Conservation (phyloP, 1,140 invertebrate genomes). For the Thaumetopoea pityocampa region DNA sequence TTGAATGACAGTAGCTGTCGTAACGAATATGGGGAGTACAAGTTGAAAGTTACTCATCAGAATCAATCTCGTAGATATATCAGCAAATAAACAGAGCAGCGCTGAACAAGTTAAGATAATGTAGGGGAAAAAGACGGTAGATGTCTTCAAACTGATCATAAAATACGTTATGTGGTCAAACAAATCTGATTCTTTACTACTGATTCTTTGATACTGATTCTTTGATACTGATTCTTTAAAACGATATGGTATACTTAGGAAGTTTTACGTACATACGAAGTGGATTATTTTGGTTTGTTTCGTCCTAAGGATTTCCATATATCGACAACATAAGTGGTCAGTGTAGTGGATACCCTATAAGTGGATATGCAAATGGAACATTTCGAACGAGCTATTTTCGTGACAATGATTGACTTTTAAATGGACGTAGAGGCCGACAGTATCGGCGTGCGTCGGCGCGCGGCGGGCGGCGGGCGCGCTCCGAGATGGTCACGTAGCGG, state of each 20-base stretch:
- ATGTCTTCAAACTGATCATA: not conserved
- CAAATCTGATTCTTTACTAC: no score
- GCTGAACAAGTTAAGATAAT: no score
- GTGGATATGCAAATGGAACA: slow-evolving; percentile 33
- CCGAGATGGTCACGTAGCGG: slow-evolving; percentile 14
- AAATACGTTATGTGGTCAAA: not conserved
- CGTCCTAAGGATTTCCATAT: slow-evolving; percentile 23
- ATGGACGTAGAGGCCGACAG: slow-evolving; percentile 32
- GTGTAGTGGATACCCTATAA: slow-evolving; percentile 29
- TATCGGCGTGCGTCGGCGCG: slow-evolving; percentile 31
- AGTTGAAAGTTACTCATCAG: no score
- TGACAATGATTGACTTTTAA: slow-evolving; percentile 54
- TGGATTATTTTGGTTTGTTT: slow-evolving; percentile 17
- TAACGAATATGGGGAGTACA: no score
- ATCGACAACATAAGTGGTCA: slow-evolving; percentile 31
- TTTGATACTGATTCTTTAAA: no score
- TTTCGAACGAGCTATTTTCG: slow-evolving; percentile 25
- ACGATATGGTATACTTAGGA: no score
- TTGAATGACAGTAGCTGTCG: no score
- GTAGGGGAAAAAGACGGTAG: no score
- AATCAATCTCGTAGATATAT: no score
- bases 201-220: no score
- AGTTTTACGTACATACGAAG: slow-evolving; percentile 10
- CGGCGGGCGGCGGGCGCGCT: slow-evolving; percentile 1
- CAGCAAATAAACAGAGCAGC: no score